Conservation (phyloP, 92 coral and sea anemone genomes). For the Siderastrea radians region DNA sequence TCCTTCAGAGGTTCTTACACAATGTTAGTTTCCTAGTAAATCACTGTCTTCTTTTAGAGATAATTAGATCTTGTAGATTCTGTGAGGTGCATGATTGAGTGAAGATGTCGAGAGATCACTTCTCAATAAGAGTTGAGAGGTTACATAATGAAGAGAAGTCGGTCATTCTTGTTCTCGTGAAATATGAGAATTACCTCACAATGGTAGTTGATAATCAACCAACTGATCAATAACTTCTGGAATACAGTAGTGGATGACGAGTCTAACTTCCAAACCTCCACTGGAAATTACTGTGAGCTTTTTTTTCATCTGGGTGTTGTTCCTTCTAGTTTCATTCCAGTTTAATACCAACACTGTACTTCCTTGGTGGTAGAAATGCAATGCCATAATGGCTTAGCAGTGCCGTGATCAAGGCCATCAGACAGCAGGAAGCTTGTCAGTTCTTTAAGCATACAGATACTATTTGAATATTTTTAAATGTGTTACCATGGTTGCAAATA, state of each 20-base stretch:
- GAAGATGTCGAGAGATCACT: neutral
- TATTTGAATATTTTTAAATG: neutral
- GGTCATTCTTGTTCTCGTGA: neutral
- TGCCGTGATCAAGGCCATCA: neutral
- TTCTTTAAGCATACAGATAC: neutral
- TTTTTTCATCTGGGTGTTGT: neutral
- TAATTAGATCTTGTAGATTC: neutral
- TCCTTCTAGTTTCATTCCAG: neutral
- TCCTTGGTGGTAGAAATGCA: neutral
- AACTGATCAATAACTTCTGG: neutral
- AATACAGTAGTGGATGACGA: neutral
- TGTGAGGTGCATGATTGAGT: neutral
- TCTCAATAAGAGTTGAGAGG: neutral
- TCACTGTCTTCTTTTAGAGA: neutral
- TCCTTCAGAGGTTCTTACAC: neutral
- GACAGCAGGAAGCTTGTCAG: neutral
- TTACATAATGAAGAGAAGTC: neutral
- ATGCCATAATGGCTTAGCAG: neutral
- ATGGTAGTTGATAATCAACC: neutral
- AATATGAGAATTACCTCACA: slow-evolving; percentile 1
- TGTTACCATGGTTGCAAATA: neutral
- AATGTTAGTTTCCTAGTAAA: neutral
- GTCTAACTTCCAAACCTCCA: neutral
- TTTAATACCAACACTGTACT: neutral
- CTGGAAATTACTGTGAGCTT: neutral